Percentiles rank a stretch among this genome's conserved stretches.
Conservation (phyloP, 2,797 vertebrate genomes). For the Phoebastria nigripes region DNA sequence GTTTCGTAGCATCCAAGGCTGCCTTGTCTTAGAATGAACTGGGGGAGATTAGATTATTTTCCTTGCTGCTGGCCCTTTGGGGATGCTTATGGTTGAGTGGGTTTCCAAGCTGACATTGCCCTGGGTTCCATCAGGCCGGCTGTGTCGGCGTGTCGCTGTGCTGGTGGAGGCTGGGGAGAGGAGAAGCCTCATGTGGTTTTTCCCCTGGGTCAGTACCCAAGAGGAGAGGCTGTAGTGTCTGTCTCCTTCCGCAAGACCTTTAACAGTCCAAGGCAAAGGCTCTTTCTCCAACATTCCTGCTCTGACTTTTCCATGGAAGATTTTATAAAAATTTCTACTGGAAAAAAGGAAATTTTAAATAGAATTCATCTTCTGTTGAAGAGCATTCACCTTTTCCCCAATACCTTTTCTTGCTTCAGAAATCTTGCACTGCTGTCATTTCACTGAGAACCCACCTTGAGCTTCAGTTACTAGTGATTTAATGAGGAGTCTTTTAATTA, state of each 20-base stretch:
- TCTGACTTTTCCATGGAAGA: neutral
- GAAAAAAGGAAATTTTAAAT: neutral
- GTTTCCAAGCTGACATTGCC: neutral
- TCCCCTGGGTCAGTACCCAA: neutral
- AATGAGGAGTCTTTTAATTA: conserved; percentile 69
- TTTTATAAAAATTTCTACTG: neutral
- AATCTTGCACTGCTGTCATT: neutral
- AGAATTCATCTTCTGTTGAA: neutral
- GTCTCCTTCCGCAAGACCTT: neutral
- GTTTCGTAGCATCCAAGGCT: neutral
- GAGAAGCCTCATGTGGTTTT: rapidly evolving
- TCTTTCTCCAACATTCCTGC: neutral
- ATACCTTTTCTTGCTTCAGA: neutral
- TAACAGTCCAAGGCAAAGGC: neutral
- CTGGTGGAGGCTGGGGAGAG: neutral
- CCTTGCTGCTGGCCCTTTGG: neutral
- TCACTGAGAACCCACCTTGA: conserved; percentile 27
- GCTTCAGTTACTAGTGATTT: conserved; percentile 62
- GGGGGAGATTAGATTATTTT: neutral
- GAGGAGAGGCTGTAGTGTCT: neutral
- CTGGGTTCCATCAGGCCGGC: neutral
- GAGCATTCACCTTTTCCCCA: neutral
- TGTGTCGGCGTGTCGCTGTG: neutral
- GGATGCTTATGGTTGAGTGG: neutral
- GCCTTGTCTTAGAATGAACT: neutral